Conservation (phyloP, 2,113 vertebrate species). For the Mirounga angustirostris region DNA sequence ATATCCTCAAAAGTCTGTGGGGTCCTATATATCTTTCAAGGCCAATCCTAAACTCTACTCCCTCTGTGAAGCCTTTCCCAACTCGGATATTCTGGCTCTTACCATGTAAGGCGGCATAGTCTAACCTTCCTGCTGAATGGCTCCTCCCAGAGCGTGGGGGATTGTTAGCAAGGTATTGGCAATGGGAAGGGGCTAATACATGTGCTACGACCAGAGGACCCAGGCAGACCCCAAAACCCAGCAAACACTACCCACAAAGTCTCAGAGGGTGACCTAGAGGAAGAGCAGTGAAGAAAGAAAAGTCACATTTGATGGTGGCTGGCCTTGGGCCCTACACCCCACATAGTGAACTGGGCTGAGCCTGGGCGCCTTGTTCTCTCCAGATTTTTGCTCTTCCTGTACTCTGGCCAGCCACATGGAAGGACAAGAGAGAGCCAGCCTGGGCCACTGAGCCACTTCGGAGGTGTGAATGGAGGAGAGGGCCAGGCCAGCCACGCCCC, state of each 20-base stretch:
- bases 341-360: background rate
- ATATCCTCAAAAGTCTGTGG: background rate
- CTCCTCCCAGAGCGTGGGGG: background rate
- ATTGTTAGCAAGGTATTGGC: background rate
- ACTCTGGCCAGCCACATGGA: background rate
- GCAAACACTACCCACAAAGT: background rate
- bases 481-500: too few relatives aligned
- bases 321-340: background rate
- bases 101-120: background rate
- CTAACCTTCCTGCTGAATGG: background rate
- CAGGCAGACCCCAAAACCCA: background rate
- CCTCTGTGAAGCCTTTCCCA: background rate
- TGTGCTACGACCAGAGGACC: background rate
- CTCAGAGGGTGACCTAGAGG: background rate
- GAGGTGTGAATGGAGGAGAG: background rate
- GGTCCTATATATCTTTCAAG: background rate
- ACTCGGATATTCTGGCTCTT: background rate
- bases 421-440: background rate
- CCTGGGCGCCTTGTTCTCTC: background rate
- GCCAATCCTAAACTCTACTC: background rate
- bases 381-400: background rate
- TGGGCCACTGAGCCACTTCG: background rate
- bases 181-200: background rate
- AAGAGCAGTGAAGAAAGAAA: background rate
- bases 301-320: background rate